Conservation (phyloP, 2,888 invertebrate species). For the Drosophila silvestris region DNA sequence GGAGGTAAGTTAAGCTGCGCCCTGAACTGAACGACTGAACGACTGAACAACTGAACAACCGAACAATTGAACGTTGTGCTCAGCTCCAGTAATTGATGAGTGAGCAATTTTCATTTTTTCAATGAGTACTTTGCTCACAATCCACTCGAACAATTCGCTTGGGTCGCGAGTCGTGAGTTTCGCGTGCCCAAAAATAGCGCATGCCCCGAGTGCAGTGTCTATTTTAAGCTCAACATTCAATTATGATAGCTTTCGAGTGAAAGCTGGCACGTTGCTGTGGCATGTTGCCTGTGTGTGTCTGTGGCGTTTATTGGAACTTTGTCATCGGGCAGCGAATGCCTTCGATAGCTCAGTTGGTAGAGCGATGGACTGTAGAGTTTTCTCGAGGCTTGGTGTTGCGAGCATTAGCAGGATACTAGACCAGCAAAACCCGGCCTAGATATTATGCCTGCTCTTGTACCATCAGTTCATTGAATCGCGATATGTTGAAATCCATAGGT, state of each 20-base stretch:
- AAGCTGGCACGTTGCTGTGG: conserved; percentile 41
- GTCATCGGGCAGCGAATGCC: conserved; percentile 48
- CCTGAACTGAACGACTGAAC: background rate
- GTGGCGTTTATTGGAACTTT: conserved; percentile 28
- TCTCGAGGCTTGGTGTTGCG: conserved; percentile 56
- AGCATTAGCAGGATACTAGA: conserved; percentile 53
- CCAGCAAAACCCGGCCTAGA: conserved; percentile 52
- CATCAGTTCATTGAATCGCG: conserved; percentile 59
- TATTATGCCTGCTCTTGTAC: conserved; percentile 47
- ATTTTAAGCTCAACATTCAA: conserved; percentile 47
- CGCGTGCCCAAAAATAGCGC: conserved; percentile 50
- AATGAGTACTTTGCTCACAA: conserved; percentile 23
- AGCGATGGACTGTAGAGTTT: conserved; percentile 80
- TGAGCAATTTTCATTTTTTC: background rate
- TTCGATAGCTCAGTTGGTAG: conserved; percentile 82
- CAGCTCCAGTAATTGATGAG: conserved; percentile 7
- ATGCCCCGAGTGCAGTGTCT: conserved; percentile 43
- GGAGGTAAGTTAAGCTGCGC: conserved; percentile 87
- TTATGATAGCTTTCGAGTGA: conserved; percentile 55
- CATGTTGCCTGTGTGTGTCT: background rate
- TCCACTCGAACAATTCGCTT: conserved; percentile 4
- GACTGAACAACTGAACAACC: background rate
- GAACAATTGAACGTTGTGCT: background rate
- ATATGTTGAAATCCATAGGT: conserved; percentile 79
- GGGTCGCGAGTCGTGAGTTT: background rate